Conservation (phyloP, 2,797 vertebrate species). For the Sciaenops ocellatus region DNA sequence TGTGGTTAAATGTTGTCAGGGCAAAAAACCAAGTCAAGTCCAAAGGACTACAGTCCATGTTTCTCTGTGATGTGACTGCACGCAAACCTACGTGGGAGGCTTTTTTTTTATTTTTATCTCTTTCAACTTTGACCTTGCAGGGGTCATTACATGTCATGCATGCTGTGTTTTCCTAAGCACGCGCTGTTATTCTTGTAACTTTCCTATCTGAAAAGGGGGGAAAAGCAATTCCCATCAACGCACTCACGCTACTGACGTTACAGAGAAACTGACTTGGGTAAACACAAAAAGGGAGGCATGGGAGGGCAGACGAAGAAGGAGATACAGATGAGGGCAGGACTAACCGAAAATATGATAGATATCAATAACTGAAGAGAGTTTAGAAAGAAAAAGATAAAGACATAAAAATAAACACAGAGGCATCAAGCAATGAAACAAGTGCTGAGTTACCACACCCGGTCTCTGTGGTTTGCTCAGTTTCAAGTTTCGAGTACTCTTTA, state of each 20-base stretch:
- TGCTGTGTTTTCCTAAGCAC: conserved; percentile 39
- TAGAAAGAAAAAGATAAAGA: neutral
- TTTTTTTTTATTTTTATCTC: conserved; percentile 24
- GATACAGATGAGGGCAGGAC: neutral
- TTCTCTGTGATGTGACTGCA: conserved; percentile 41
- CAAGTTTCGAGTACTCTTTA: conserved; percentile 36
- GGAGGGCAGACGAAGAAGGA: neutral
- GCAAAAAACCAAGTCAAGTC: conserved; percentile 24
- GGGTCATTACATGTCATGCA: conserved; percentile 38
- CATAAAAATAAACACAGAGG: neutral
- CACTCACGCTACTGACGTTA: conserved; percentile 22
- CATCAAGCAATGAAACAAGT: conserved; percentile 23
- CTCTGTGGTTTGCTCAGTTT: conserved; percentile 19
- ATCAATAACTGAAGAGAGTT: neutral
- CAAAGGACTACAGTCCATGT: conserved; percentile 24
- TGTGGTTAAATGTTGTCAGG: conserved; percentile 35
- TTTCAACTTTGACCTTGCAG: conserved; percentile 57
- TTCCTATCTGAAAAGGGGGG: conserved; percentile 45
- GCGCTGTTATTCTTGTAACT: conserved; percentile 56
- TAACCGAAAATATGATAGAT: neutral
- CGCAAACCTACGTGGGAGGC: conserved; percentile 12
- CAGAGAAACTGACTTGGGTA: conserved; percentile 27
- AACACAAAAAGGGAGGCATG: conserved; percentile 9
- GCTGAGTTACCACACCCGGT: conserved; percentile 32
- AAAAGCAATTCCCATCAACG: conserved; percentile 54